Base-by-base conservation (phyloP, 2,797 vertebrate species). In the Notoglanidium macrostoma region DNA sequence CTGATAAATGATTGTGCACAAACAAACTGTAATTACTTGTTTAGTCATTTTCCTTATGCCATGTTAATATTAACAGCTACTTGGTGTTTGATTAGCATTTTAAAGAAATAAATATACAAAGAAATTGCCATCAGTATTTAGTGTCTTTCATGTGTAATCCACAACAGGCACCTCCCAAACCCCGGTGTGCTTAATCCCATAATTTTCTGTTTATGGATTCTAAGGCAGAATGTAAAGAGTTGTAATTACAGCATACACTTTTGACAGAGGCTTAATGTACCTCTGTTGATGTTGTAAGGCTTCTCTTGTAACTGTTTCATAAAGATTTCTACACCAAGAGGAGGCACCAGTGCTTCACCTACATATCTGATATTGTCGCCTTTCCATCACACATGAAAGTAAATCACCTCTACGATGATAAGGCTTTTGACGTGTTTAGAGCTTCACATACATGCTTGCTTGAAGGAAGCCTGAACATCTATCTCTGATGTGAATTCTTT, bases 181-280 rank as follows among this genome's bases (percentile, higher is more conserved):
- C 55, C 82, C 29, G 59, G 51, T 55, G 51, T 57, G 14, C 80
- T 70, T 80, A 86, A 80, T 78, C 85, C 80, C 49, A 59, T 85
- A 85, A 87, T 89, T 86, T 73, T 70, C 57, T 86, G 67, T 83
- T 79, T 85, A 76, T 81, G 40, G 51, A 84, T 76, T 79, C 54
- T n/a, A 35, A 85, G 72, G 57, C 68, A 40, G 67, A 81, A 70
- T 21, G 9, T 46, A 67, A 83, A 89, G 83, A 70, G 78, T 61
- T 40, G 46, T 88, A 87, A 89, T 88, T 89, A 88, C 17, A 46
- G 74, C 63, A 61, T 61, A 55, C 44, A 80, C n/a, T 49, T 40
- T 17, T 84, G 26, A 35, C 76, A 40, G 35, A 40, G 35, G 35
- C 76, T 49, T 77, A 88, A 83, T 85, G 67, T 72, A 80, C 61